Percentiles rank a stretch among this genome's conserved stretches.
These are phyloP conservation scores for Nebria ingens DNA, from an alignment of 1,140 invertebrate species.

Conservation along the genomic window DNA sequence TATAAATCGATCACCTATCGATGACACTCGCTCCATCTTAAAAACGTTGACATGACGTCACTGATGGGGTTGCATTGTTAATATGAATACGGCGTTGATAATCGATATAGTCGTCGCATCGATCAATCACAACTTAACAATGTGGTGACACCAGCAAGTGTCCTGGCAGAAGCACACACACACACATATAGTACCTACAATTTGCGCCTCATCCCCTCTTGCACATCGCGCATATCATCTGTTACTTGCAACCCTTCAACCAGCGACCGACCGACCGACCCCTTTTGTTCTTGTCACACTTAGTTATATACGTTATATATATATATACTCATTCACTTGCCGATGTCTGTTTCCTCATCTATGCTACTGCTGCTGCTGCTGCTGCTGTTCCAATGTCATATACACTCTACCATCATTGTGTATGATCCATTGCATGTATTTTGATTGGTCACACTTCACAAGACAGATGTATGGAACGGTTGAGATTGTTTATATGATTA, in stretches of 20 bases:
- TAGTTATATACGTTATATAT: no score
- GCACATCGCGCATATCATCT: background rate
- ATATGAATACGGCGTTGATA: background rate
- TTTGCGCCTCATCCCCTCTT: background rate
- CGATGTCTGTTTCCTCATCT: no score
- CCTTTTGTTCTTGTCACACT: background rate
- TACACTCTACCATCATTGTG: no score
- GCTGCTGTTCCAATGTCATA: no score
- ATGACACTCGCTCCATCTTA: background rate
- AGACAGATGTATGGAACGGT: no score
- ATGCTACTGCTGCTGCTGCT: no score
- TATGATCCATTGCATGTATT: no score
- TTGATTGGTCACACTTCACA: no score
- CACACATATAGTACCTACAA: no score
- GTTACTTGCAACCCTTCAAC: background rate
- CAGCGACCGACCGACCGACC: no score
- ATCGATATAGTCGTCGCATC: background rate
- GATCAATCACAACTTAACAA: constrained; percentile 17
- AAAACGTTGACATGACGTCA: background rate
- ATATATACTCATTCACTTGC: no score
- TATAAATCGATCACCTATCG: background rate
- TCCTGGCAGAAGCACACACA: background rate
- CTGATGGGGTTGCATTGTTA: background rate
- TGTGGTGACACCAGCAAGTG: constrained; percentile 17
- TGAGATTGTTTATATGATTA: no score